Conservation (phyloP, 2,888 invertebrate species). For the Drosophila monieri region DNA sequence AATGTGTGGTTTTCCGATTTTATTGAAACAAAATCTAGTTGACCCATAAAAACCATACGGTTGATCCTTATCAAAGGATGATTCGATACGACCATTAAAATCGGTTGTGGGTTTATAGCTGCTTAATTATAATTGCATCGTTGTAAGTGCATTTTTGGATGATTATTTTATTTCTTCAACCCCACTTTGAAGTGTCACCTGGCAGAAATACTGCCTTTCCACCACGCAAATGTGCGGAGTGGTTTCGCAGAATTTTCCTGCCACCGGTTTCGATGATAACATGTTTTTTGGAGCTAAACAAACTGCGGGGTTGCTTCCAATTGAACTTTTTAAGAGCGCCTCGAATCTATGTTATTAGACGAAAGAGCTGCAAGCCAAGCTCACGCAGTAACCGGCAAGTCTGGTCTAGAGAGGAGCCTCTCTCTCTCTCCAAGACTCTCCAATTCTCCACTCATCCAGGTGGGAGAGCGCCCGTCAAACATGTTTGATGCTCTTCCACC, state of each 20-base stretch:
- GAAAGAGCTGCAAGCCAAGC: background rate
- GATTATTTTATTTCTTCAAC: background rate
- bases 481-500: slow-evolving; percentile 44
- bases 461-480: slow-evolving; percentile 40
- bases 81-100: background rate
- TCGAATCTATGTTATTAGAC: slow-evolving; percentile 26
- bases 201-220: background rate
- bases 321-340: slow-evolving; percentile 24
- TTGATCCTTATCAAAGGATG: background rate
- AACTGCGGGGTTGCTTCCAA: slow-evolving; percentile 18
- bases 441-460: slow-evolving; percentile 33
- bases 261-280: slow-evolving; percentile 36
- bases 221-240: slow-evolving; percentile 6
- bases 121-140: background rate
- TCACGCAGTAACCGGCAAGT: background rate
- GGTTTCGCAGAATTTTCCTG: slow-evolving; percentile 24
- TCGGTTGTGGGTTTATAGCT: slow-evolving; percentile 4
- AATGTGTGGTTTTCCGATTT: background rate
- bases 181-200: slow-evolving; percentile 7
- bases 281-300: slow-evolving; percentile 25
- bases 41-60: background rate
- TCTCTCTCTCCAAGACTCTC: background rate
- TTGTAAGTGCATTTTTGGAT: background rate
- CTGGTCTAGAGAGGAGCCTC: background rate
- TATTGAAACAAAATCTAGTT: background rate